Evolutionary conservation across 2,797 vertebrate genomes (phyloP).

Genomic region (Masticophis lateralis): DNA sequence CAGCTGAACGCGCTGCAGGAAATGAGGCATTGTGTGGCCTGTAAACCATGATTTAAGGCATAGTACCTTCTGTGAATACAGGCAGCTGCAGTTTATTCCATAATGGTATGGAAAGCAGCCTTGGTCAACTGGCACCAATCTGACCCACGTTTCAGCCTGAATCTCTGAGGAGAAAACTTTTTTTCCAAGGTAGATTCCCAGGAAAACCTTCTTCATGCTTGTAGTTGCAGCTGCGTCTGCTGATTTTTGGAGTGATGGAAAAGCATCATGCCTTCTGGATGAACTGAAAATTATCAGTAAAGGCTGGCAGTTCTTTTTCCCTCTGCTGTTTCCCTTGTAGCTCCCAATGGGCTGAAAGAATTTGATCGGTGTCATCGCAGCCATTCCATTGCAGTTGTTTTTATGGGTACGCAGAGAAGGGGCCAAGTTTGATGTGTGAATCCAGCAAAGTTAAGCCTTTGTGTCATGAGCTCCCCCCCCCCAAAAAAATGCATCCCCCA

Average conservation of each 20-base stretch:
- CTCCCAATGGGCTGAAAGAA: not conserved
- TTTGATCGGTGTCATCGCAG: not conserved
- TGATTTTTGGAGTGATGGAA: not conserved
- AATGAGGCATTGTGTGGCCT: not conserved
- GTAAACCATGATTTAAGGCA: not conserved
- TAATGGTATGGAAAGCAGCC: not conserved
- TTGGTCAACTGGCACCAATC: not conserved
- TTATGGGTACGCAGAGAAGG: not conserved
- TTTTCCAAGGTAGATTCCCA: not conserved
- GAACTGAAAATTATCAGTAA: slow-evolving; percentile 8
- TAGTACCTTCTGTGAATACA: not conserved
- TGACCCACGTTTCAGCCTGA: not conserved
- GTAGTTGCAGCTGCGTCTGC: not conserved
- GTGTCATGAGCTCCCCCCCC: slow-evolving; percentile 4
- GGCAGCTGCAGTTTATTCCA: not conserved
- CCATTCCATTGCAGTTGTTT: not conserved
- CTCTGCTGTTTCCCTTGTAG: not conserved
- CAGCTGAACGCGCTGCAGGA: not conserved
- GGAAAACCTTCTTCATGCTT: not conserved
- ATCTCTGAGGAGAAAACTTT: not conserved
- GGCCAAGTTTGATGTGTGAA: not conserved
- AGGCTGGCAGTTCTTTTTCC: not conserved
- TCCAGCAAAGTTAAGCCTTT: slow-evolving; percentile 8
- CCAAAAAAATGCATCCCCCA: slow-evolving; percentile 21
- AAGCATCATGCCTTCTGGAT: slow-evolving; percentile 1